Conservation (phyloP, 2,113 vertebrate genomes). For the Archocentrus centrarchus region DNA sequence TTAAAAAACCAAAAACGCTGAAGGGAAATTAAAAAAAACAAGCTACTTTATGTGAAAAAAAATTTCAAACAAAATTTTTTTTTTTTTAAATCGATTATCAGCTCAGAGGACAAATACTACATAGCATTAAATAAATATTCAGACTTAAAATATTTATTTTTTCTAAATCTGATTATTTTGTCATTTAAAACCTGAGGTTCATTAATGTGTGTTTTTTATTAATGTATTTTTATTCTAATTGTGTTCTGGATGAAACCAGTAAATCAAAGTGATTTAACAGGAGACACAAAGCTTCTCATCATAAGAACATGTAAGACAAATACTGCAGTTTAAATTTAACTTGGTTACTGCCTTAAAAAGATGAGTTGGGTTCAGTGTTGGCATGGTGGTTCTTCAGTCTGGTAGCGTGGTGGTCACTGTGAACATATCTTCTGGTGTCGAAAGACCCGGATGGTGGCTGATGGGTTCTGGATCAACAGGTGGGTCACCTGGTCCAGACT, state of each 20-base stretch:
- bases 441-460: constrained; percentile 82
- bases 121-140: background rate
- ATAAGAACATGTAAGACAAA: background rate
- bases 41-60: background rate
- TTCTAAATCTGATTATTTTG: too few species aligned
- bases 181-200: too few species aligned
- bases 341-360: background rate
- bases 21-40: too few species aligned
- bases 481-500: constrained; percentile 79
- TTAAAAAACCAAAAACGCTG: too few species aligned
- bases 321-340: background rate
- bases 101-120: background rate
- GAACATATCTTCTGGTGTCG: constrained; percentile 65
- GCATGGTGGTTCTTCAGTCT: background rate
- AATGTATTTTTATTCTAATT: too few species aligned
- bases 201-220: too few species aligned
- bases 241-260: background rate
- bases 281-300: constrained; percentile 1
- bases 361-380: background rate
- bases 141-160: background rate
- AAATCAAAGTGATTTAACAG: background rate
- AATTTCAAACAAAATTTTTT: too few species aligned
- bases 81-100: background rate
- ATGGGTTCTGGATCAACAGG: constrained; percentile 76
- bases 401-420: constrained; percentile 2